A percentile compares a stretch with the other conserved stretches of the same genome.
phyloP scores from a whole-genome alignment of 30 jellyfish, hydroid and myxozoan genomes.

The Pelagia noctiluca region DNA sequence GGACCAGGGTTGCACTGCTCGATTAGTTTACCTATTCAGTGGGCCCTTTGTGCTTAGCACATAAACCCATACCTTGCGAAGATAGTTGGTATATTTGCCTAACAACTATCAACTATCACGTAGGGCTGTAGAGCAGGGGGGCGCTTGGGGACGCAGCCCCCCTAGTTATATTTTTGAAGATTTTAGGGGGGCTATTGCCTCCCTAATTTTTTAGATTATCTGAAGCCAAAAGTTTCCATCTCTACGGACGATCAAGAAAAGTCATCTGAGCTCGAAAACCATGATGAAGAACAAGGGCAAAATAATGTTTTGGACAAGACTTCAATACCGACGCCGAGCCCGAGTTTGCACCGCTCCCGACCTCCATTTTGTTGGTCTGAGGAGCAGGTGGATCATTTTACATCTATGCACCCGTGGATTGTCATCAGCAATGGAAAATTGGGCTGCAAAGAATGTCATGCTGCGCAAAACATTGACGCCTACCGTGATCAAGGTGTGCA shows the following conservation, averaged over 20 bases:
- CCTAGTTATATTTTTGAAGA: not conserved
- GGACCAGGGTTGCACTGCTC: no score
- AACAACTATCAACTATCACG: not conserved
- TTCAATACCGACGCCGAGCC: not conserved
- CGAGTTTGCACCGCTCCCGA: not conserved
- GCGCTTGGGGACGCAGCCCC: not conserved
- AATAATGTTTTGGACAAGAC: not conserved
- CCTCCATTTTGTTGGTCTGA: constrained; percentile 26
- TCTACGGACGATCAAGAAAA: no score
- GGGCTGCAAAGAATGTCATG: constrained; percentile 42
- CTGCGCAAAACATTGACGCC: constrained; percentile 7
- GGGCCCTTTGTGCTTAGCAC: no score
- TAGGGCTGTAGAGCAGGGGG: not conserved
- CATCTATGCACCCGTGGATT: constrained; percentile 21
- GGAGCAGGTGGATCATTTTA: constrained; percentile 36
- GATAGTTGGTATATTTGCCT: no score
- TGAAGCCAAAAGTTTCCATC: no score
- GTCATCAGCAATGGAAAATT: not conserved
- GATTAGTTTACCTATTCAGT: no score
- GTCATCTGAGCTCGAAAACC: no score
- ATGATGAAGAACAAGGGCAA: not conserved
- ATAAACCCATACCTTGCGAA: no score
- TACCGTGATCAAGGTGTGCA: constrained; percentile 40
- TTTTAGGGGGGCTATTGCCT: not conserved
- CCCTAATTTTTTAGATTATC: not conserved